Conservation (phyloP, 2,797 vertebrate species). For the Helarctos malayanus region DNA sequence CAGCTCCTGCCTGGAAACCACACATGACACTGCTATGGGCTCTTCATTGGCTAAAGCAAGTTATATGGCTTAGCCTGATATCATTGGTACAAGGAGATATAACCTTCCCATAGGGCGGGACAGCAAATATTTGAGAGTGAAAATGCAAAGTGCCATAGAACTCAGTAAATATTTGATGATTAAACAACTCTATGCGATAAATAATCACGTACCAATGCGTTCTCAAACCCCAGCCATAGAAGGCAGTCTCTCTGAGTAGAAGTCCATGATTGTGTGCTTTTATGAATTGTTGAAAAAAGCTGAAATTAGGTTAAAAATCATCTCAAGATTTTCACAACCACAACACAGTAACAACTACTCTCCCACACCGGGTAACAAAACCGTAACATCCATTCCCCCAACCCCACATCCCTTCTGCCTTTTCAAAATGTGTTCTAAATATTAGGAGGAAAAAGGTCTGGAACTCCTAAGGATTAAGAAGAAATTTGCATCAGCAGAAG, state of each 20-base stretch:
- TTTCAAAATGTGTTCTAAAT: constrained; percentile 43
- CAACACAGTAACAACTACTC: background rate
- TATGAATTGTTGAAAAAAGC: background rate
- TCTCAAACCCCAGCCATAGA: background rate
- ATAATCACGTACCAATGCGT: background rate
- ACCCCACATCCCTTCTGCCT: background rate
- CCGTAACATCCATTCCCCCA: background rate
- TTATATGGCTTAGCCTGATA: background rate
- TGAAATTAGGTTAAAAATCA: constrained; percentile 4
- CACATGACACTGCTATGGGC: background rate
- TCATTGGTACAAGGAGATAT: background rate
- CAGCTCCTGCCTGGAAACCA: background rate
- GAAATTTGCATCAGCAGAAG: constrained; percentile 68
- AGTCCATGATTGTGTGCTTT: background rate
- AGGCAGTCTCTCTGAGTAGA: background rate
- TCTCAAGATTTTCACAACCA: background rate
- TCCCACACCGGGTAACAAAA: background rate
- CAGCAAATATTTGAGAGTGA: constrained; percentile 20
- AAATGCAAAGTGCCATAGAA: background rate
- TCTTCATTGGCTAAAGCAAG: background rate
- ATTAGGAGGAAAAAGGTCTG: constrained; percentile 27
- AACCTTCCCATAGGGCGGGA: background rate
- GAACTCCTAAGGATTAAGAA: constrained; percentile 64
- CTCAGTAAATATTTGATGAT: constrained; percentile 5
- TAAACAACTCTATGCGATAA: background rate